phyloP scores from a whole-genome alignment of 2,113 vertebrate genomes.

The Thinocorus orbignyianus region DNA sequence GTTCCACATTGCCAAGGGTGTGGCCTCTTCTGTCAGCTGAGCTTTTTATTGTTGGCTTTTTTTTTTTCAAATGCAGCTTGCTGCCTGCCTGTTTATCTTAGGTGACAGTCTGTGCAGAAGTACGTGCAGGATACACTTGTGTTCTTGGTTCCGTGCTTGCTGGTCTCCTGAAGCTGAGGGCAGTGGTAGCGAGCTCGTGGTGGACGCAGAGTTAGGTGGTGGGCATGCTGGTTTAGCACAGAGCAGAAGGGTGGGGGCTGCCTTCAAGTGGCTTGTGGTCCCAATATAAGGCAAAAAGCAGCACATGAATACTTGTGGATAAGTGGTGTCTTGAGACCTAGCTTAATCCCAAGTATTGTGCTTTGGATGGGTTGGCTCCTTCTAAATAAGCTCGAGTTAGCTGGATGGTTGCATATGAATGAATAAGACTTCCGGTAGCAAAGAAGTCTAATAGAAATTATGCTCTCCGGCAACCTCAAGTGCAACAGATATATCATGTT shows the following conservation, averaged over 20 bases:
- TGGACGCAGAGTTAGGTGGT: neutral
- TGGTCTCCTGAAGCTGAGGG: neutral
- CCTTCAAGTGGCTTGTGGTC: neutral
- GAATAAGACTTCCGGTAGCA: neutral
- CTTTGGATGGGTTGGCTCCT: neutral
- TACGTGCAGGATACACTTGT: rapidly evolving
- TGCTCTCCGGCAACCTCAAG: neutral
- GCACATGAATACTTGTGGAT: neutral
- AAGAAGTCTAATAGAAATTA: neutral
- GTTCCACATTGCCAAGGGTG: neutral
- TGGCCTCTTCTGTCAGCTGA: neutral
- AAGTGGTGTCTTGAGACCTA: neutral
- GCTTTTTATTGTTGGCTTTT: neutral
- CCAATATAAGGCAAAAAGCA: neutral
- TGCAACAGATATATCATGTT: neutral
- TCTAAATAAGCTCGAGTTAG: neutral
- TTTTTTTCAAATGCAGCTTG: neutral
- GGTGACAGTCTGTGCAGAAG: neutral
- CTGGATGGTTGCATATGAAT: neutral
- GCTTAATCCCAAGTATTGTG: neutral
- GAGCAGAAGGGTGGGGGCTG: neutral
- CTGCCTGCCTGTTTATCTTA: neutral
- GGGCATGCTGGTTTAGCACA: neutral
- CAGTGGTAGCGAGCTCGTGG: rapidly evolving
- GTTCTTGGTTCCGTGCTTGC: neutral